Conservation (phyloP, 2,113 vertebrate species). For the Capreolus pygargus region DNA sequence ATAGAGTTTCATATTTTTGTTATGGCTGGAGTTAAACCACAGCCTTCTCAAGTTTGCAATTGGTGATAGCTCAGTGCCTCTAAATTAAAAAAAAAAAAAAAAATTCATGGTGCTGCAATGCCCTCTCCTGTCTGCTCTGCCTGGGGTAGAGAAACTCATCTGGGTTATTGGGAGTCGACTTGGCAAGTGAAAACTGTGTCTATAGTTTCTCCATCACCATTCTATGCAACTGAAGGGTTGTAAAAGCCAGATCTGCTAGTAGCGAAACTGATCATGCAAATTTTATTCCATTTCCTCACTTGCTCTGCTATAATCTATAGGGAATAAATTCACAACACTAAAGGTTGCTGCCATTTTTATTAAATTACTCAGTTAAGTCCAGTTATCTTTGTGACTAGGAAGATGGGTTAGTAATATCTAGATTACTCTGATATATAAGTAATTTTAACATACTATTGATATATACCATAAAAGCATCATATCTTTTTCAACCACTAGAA, state of each 20-base stretch:
- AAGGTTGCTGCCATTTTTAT: neutral
- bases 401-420: neutral
- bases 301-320: neutral
- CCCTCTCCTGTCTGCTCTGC: slow-evolving; percentile 49
- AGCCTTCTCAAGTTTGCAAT: neutral
- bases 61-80: neutral
- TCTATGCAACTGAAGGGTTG: accelerated
- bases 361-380: neutral
- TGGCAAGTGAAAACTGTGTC: neutral
- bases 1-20: slow-evolving; percentile 25
- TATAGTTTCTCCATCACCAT: neutral
- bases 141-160: neutral
- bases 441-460: neutral
- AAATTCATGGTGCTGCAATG: neutral
- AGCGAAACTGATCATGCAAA: neutral
- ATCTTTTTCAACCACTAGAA: neutral
- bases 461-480: neutral
- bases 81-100: neutral
- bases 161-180: neutral
- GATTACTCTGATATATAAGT: neutral
- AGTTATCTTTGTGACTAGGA: neutral
- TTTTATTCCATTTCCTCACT: neutral
- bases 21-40: slow-evolving; percentile 16
- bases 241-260: neutral
- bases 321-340: neutral